Base-by-base conservation (phyloP, 1,140 invertebrate species). In the Halyomorpha halys region DNA sequence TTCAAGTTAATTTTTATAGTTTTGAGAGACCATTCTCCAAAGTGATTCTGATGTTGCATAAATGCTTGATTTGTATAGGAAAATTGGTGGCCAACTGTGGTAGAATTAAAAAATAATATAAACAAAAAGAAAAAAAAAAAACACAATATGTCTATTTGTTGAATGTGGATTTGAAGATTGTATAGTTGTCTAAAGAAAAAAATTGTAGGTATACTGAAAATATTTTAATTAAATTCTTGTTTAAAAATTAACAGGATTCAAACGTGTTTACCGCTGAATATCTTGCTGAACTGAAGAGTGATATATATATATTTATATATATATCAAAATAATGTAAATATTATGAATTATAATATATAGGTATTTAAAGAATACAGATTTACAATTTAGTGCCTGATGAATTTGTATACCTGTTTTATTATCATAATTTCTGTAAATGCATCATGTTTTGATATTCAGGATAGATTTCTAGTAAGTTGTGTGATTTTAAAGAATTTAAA, bases 321-420 rank as follows among this genome's bases (percentile, higher is more conserved):
- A 63, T 23, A 63, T 23, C 21, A 21, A 30, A 63, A 45, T 53
- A 63, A 53, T 63, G 62, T 63, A 63, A 51, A 63, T 63, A 63
- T 63, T 63, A 63, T 63, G 45, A 21, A 63, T 63, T 63, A 63
- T 63, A 63, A 63, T 54, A 39, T 39, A 51, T 63, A 63, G 62
- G 62, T 63, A 63, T 63, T 63, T 63, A 63, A 63, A 62, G 47
- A 62, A 62, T 62, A 65, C 59, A 65, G 39, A 65, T 62, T 61
- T 61, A 65, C 45, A 65, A 65, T 65, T 62, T 62, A 65, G 64
- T 65, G 64, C 59, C 64, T 65, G 49, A 62, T 65, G 44, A 53
- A 60, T 61, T 61, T 65, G 64, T 65, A 65, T 59, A 65, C 64
- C 64, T 65, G 49, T 54, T 56, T 64, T 56, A 27, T 64, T 54